A percentile compares a stretch with the other conserved stretches of the same genome.
Conservation (phyloP, 2,797 vertebrate species). For the Lutjanus argentimaculatus region DNA sequence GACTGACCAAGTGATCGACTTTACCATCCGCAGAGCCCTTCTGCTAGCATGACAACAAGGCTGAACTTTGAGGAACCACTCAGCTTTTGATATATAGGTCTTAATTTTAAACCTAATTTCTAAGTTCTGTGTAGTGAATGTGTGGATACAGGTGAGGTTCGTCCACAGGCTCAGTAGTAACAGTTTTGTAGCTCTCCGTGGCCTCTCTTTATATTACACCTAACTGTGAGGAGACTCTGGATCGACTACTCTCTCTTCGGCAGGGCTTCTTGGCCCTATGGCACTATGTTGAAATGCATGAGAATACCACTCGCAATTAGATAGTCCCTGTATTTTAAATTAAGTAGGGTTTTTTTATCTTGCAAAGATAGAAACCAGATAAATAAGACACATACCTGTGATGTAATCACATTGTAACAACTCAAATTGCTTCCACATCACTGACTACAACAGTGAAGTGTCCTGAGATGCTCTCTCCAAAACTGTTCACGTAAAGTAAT, state of each 20-base stretch:
- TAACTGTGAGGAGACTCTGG: background rate
- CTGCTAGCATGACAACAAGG: background rate
- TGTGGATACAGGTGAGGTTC: background rate
- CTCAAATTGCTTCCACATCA: slow-evolving; percentile 41
- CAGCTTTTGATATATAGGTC: slow-evolving; percentile 7
- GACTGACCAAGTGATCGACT: no score
- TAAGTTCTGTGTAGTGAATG: slow-evolving; percentile 13
- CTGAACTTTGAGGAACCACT: background rate
- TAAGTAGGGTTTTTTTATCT: background rate
- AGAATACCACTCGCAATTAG: background rate
- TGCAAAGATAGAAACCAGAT: slow-evolving; percentile 13
- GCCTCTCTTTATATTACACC: background rate
- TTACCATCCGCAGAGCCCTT: background rate
- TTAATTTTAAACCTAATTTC: slow-evolving; percentile 12
- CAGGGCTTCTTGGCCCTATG: background rate
- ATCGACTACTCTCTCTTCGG: background rate
- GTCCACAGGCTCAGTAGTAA: background rate
- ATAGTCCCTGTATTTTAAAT: slow-evolving; percentile 1
- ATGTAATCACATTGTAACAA: slow-evolving; percentile 59
- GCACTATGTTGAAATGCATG: background rate
- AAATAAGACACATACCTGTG: slow-evolving; percentile 44
- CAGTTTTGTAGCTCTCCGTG: background rate
- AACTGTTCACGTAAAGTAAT: slow-evolving; percentile 12
- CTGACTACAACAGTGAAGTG: slow-evolving; percentile 20
- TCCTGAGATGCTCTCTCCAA: background rate